phyloP scores from a whole-genome alignment of 2,797 vertebrate genomes.

The Macroramphosus scolopax region DNA sequence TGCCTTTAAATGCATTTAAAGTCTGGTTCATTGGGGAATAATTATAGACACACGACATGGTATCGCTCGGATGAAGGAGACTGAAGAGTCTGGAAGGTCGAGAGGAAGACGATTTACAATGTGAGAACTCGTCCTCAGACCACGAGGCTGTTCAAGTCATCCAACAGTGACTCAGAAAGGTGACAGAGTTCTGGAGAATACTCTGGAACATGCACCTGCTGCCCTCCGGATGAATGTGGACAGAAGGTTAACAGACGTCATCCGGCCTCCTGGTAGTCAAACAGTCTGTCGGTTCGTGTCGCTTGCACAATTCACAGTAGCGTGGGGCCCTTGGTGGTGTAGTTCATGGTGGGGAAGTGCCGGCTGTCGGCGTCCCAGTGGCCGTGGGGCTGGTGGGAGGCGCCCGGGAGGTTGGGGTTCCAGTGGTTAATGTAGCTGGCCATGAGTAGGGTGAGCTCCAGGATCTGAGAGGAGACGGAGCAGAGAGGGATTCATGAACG shows the following conservation, averaged over 20 bases:
- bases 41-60: conserved; percentile 10
- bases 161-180: conserved; percentile 5
- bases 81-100: no score
- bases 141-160: no score
- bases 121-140: conserved; percentile 3
- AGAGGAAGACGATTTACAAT: background rate
- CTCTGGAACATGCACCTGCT: conserved; percentile 10
- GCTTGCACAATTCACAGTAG: conserved; percentile 78
- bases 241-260: conserved; percentile 8
- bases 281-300: conserved; percentile 14
- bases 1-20: conserved; percentile 9
- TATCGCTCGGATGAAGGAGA: no score
- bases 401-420: conserved; percentile 61
- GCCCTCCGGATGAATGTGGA: conserved; percentile 12
- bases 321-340: conserved; percentile 85
- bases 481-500: conserved; percentile 17
- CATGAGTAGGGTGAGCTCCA: conserved; percentile 90
- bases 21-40: conserved; percentile 1
- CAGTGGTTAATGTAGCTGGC: conserved; percentile 93
- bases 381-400: conserved; percentile 53
- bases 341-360: conserved; percentile 81
- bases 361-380: conserved; percentile 80
- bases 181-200: conserved; percentile 35
- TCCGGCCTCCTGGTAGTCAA: conserved; percentile 15
- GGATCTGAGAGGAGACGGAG: conserved; percentile 75